Percentiles rank a stretch among this genome's conserved stretches.
phyloP scores from a whole-genome alignment of 1,140 invertebrate species.

The Ceratoteleas bidentatus region DNA sequence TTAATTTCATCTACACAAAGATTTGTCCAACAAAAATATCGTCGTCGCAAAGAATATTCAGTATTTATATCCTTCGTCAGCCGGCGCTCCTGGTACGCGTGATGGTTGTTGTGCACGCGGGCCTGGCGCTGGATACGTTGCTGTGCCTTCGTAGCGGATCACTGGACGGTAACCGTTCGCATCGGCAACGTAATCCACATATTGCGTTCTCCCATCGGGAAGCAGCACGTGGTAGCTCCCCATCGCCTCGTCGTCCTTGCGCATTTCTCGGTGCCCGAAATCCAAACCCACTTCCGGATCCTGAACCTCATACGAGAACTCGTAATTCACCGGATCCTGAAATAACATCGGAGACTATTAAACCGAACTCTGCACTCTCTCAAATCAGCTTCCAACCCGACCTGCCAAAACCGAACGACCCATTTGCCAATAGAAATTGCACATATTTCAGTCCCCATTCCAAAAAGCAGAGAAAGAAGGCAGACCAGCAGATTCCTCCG shows the following conservation, averaged over 20 bases:
- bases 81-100: constrained; percentile 37
- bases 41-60: constrained; percentile 63
- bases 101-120: constrained; percentile 63
- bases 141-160: constrained; percentile 86
- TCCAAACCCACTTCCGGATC: constrained; percentile 82
- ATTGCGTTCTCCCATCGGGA: constrained; percentile 85
- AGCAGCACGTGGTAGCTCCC: constrained; percentile 85
- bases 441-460: too few relatives aligned
- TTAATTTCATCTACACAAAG: too few relatives aligned
- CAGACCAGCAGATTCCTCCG: too few relatives aligned
- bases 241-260: constrained; percentile 83
- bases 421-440: too few relatives aligned
- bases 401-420: too few relatives aligned
- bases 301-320: constrained; percentile 86
- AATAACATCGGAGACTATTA: too few relatives aligned
- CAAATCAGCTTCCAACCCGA: too few relatives aligned
- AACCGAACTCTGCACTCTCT: too few relatives aligned
- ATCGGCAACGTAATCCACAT: constrained; percentile 86
- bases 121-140: constrained; percentile 74
- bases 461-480: too few relatives aligned
- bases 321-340: constrained; percentile 85
- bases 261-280: constrained; percentile 85
- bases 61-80: constrained; percentile 83
- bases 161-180: constrained; percentile 85
- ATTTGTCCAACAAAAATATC: constrained; percentile 1